Conservation (phyloP, 2,888 invertebrate species). For the Synergus umbraculus region DNA sequence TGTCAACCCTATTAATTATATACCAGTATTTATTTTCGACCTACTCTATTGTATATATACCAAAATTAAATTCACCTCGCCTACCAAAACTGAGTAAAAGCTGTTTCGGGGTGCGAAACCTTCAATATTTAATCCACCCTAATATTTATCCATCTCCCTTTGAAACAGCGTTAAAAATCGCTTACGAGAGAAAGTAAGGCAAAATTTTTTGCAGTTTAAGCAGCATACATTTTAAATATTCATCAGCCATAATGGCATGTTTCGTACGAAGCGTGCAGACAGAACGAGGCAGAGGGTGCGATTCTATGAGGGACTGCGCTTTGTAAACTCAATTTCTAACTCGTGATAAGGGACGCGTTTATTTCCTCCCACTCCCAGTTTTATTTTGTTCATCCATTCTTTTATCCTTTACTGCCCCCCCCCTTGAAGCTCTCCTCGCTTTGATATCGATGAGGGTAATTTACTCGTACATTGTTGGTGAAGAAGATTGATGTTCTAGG, state of each 20-base stretch:
- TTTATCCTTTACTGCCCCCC: slow-evolving; percentile 55
- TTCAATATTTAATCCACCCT: neutral
- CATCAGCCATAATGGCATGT: slow-evolving; percentile 36
- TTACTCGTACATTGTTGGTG: slow-evolving; percentile 74
- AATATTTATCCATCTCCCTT: slow-evolving; percentile 26
- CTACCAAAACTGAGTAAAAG: neutral
- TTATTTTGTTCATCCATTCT: slow-evolving; percentile 49
- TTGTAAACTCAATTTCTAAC: slow-evolving; percentile 69
- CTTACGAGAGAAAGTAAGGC: slow-evolving; percentile 1
- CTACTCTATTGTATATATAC: too few relatives aligned
- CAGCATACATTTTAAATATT: slow-evolving; percentile 31
- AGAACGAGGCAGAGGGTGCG: slow-evolving; percentile 47
- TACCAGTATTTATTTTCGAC: too few relatives aligned
- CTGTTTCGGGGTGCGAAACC: neutral
- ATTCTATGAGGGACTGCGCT: slow-evolving; percentile 58
- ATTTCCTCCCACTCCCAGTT: slow-evolving; percentile 49
- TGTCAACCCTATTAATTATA: too few relatives aligned
- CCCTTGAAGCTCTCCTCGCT: slow-evolving; percentile 64
- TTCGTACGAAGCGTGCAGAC: slow-evolving; percentile 38
- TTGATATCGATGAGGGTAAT: slow-evolving; percentile 76
- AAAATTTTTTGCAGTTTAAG: slow-evolving; percentile 16
- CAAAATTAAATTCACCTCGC: neutral
- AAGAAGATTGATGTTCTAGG: slow-evolving; percentile 75
- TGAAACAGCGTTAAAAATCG: neutral
- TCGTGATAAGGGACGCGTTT: slow-evolving; percentile 63